Evolutionary conservation across 2,888 invertebrate species (phyloP), one percentile per base, ranked within the genome.

Genomic region (Patella pellucida): DNA sequence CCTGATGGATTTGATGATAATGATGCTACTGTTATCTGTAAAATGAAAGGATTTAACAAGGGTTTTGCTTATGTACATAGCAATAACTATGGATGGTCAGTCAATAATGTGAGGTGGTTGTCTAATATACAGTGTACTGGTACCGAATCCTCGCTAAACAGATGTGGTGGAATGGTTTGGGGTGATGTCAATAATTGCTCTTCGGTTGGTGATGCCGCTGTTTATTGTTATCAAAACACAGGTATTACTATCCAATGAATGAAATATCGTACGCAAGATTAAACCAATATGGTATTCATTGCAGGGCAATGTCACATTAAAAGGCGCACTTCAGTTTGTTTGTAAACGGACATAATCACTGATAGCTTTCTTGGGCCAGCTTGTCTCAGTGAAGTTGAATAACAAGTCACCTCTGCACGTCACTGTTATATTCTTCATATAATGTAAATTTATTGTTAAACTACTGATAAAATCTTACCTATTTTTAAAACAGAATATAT

Each of bases 11-110:
- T 87, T 75, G 84, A 85, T 71, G 81, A 84, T 72, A 80, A 83
- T n/a, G 87, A 84, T 52, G 86, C 86, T 12, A 84, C 76, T 51
- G 84, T 86, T 7, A 80, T 87, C 23, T 87, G 87, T 76, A 72
- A 82, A 56, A 85, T 85, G 72, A 74, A 81, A 19, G 82, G 83
- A 16, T 85, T 81, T 75, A 80, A 79, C 15, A 85, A 81, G 16
- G 87, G 87, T 7, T 82, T 84, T 56, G 82, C 85, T 15, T 84
- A 83, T 70, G 70, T 52, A 23, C 67, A 74, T 62, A 27, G 19
- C 16, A 23, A 69, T 69, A 15, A 50, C 15, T 70, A 74, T 52
- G 27, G 15, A 14, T 41, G 19, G 7, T 41, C 41, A 41, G 41
- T 41, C 41, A 51, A 27, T 3, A 50, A 50, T 12, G 19, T 74